Conservation (phyloP, 2,888 invertebrate species). For the Hirtodrosophila trivittata region DNA sequence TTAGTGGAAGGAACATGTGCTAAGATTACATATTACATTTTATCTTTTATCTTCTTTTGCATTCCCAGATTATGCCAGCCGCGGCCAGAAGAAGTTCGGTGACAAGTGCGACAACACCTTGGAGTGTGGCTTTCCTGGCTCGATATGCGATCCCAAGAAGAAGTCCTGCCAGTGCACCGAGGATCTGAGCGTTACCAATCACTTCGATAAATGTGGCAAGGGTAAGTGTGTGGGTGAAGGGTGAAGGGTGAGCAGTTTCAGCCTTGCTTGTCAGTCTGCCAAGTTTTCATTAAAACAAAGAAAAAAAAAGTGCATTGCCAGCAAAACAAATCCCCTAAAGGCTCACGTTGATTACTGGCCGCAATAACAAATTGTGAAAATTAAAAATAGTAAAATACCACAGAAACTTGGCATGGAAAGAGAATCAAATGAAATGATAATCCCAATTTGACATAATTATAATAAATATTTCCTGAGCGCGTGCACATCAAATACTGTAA, state of each 20-base stretch:
- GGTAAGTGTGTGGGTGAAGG: constrained; percentile 85
- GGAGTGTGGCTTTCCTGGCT: constrained; percentile 91
- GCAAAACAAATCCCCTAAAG: constrained; percentile 60
- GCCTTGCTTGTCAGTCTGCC: constrained; percentile 65
- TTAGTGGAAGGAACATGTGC: constrained; percentile 53
- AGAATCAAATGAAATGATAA: constrained; percentile 26
- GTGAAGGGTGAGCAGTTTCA: neutral
- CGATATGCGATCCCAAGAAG: constrained; percentile 88
- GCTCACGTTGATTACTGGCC: constrained; percentile 56
- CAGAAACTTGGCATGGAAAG: constrained; percentile 50
- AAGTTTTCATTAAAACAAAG: constrained; percentile 67
- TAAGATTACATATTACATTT: constrained; percentile 18
- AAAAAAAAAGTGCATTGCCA: constrained; percentile 54
- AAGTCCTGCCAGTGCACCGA: constrained; percentile 90
- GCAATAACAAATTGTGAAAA: constrained; percentile 47
- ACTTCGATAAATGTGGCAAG: constrained; percentile 93
- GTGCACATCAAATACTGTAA: constrained; percentile 40
- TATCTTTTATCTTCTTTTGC: neutral
- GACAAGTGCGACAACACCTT: constrained; percentile 89
- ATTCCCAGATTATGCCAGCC: constrained; percentile 85
- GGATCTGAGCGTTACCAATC: constrained; percentile 90
- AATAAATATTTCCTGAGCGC: constrained; percentile 32
- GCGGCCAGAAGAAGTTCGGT: constrained; percentile 89
- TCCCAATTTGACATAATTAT: constrained; percentile 64
- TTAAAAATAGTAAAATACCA: constrained; percentile 40